A percentile compares a stretch with the other conserved stretches of the same genome.
These are phyloP conservation scores for Serranus cabrilla DNA, from an alignment of 2,797 vertebrate genomes.

Conservation along the genomic window DNA sequence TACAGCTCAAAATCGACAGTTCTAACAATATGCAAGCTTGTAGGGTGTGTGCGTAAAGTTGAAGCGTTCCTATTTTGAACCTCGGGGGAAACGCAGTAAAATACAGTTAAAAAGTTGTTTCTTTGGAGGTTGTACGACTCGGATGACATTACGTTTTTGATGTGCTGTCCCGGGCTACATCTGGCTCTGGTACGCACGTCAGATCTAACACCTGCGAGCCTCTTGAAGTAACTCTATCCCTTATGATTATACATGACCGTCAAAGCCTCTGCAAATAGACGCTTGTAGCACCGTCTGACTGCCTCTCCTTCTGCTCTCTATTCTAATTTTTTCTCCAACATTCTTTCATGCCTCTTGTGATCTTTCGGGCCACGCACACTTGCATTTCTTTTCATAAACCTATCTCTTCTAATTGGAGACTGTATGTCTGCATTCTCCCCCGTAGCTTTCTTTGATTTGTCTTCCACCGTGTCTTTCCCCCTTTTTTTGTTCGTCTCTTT, in stretches of 20 bases:
- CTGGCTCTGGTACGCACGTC: constrained; percentile 78
- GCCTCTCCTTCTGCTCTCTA: constrained; percentile 54
- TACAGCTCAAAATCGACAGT: not conserved
- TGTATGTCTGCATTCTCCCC: constrained; percentile 69
- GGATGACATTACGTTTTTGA: constrained; percentile 56
- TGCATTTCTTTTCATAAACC: constrained; percentile 64
- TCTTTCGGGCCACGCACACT: constrained; percentile 63
- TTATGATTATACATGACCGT: constrained; percentile 82
- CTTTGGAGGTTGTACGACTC: constrained; percentile 31
- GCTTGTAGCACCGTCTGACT: constrained; percentile 71
- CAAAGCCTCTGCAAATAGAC: constrained; percentile 81
- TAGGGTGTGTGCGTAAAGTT: constrained; percentile 69
- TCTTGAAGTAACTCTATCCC: constrained; percentile 83
- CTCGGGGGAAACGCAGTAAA: constrained; percentile 5
- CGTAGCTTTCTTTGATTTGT: constrained; percentile 79
- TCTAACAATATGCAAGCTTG: not conserved
- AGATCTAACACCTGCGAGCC: constrained; percentile 86
- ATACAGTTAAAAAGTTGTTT: constrained; percentile 11
- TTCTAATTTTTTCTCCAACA: constrained; percentile 55
- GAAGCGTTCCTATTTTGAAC: constrained; percentile 20
- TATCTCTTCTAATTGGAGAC: constrained; percentile 82
- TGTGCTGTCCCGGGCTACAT: constrained; percentile 71
- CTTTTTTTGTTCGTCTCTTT: constrained; percentile 50
- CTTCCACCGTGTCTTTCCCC: constrained; percentile 20
- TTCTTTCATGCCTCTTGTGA: constrained; percentile 76